A percentile compares a stretch with the other conserved stretches of the same genome.
Evolutionary conservation across 2,113 vertebrate genomes (phyloP).

Genomic region (Podilymbus podiceps): DNA sequence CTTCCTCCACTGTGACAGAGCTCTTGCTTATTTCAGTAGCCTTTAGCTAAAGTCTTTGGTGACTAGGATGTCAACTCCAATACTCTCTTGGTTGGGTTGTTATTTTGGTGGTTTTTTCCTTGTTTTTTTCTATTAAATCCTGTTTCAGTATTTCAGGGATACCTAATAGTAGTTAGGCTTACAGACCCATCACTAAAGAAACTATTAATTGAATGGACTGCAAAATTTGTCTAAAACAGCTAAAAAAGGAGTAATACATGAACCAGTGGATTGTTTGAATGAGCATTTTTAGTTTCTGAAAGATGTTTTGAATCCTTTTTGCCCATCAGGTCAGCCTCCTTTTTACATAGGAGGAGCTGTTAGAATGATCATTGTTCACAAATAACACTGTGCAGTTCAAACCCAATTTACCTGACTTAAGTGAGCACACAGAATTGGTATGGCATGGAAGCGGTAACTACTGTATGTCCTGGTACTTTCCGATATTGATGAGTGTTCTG

Average conservation of each 20-base stretch:
- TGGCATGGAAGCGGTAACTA: background rate
- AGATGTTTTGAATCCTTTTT: background rate
- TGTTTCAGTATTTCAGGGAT: background rate
- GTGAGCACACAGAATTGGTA: background rate
- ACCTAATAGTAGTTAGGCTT: background rate
- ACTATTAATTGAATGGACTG: background rate
- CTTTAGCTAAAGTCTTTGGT: background rate
- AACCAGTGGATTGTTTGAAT: background rate
- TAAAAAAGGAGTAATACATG: background rate
- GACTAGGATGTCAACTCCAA: background rate
- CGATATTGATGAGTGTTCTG: background rate
- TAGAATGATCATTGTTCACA: background rate
- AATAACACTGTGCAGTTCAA: background rate
- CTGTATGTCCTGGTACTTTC: background rate
- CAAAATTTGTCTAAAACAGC: background rate
- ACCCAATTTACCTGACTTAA: background rate
- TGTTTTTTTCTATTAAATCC: background rate
- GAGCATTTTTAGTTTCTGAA: background rate
- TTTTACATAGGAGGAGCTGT: background rate
- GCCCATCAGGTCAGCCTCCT: background rate
- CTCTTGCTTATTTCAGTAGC: background rate
- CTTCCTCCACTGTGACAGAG: background rate
- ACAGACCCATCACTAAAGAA: background rate
- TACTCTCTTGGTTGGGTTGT: background rate
- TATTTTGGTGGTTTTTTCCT: background rate